Evolutionary conservation across 2,888 invertebrate species (phyloP).

Genomic region (Periphyllus acericola): DNA sequence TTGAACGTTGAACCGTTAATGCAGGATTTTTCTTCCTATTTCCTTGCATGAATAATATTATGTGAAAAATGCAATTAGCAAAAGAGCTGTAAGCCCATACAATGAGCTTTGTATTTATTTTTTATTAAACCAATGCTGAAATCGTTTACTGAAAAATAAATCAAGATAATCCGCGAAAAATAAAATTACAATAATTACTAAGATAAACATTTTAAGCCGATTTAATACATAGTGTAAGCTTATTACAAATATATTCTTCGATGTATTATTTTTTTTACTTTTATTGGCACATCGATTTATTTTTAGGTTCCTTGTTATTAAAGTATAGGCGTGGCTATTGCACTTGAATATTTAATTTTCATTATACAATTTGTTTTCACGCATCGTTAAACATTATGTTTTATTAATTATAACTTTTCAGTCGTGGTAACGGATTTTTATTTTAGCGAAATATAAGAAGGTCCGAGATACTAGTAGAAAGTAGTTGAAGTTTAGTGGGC

Average conservation of each 20-base stretch:
- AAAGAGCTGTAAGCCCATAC: not conserved
- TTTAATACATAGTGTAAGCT: not conserved
- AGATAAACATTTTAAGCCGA: not conserved
- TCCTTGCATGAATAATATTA: not conserved
- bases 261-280: not conserved
- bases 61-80: not conserved
- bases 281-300: not conserved
- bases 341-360: too few species aligned
- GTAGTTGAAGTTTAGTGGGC: too few species aligned
- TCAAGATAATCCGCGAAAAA: not conserved
- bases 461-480: too few species aligned
- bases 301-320: not conserved
- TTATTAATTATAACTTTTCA: too few species aligned
- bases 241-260: too few species aligned
- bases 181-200: not conserved
- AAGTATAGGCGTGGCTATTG: not conserved
- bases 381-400: too few species aligned
- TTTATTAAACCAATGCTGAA: not conserved
- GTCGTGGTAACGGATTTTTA: too few species aligned
- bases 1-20: not conserved
- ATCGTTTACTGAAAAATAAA: not conserved
- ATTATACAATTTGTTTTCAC: too few species aligned
- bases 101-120: not conserved
- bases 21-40: not conserved
- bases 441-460: too few species aligned